Base-by-base conservation (phyloP, 2,113 vertebrate species). In the Ploceus nigricollis region DNA sequence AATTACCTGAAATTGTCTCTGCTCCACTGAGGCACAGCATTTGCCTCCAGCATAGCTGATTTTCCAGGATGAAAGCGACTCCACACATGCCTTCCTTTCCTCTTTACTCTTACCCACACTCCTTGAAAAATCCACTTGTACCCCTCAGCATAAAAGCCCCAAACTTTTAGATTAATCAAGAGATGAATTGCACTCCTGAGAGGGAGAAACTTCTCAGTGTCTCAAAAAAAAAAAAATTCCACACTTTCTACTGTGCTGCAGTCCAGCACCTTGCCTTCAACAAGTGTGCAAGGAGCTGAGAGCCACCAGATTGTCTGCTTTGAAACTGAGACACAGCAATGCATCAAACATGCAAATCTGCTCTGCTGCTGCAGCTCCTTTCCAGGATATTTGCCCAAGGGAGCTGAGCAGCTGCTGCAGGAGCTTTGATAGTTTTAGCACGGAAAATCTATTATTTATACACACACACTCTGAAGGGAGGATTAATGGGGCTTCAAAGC, bases 1-100 rank as follows among this genome's bases (percentile, higher is more conserved):
- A 95, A 97, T 96, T 96, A 97, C 94, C 94, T 95, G 93, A 92
- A 94, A 95, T 72, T 75, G 89, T 95, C 89, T 96, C 71, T 93
- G 96, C 94, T 97, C 91, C 87, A 48, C 93, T 69, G 91, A 93
- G 95, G 95, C 77, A 64, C 81, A 72, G 95, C 81, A 53, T 84
- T 93, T 93, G 91, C 95, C 93, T 95, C 45, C 80, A 95, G 95
- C 95, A 71, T 21, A 16, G 89, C 91, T 96, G 91, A 84, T 75
- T 71, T 76, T 73, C 83, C 19, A 7, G 31, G 40, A 84, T 30
- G 57, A 92, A 91, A 87, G 35, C 0, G 1, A 75, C 64, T 78
- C 71, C 60, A 56, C 66, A 88, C 63, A 39, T 10, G 39, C 80
- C 61, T 87, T 71, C 76, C 51, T 63, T 44, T 56, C 75, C 83